Evolutionary conservation across 1,140 invertebrate species (phyloP).

Genomic region (Bombus pascuorum): DNA sequence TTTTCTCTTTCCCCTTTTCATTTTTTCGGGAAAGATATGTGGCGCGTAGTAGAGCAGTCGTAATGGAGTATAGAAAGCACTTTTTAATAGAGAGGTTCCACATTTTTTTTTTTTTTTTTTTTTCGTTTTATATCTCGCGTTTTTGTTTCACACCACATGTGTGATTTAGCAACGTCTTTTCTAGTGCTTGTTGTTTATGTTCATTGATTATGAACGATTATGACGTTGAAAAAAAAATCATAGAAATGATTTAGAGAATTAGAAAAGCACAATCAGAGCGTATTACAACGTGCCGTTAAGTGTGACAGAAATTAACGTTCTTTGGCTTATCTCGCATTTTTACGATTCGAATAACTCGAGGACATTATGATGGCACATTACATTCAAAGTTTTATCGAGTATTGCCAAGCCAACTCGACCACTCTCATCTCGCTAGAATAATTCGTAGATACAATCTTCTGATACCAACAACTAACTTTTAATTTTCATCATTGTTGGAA

Average conservation of each 20-base stretch:
- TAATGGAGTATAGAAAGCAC: background rate
- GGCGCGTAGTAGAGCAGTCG: background rate
- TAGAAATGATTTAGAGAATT: background rate
- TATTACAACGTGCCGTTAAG: background rate
- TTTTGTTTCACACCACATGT: background rate
- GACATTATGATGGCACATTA: background rate
- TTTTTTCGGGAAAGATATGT: background rate
- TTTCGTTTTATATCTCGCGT: background rate
- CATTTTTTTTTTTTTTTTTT: too few relatives aligned
- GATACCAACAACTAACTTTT: background rate
- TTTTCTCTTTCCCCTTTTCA: background rate
- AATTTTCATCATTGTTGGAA: background rate
- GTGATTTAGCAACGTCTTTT: background rate
- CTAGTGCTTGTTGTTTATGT: background rate
- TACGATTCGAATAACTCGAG: background rate
- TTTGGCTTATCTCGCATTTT: background rate
- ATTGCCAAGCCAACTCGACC: background rate
- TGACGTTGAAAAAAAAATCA: too few relatives aligned
- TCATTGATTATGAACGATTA: background rate
- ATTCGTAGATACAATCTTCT: background rate
- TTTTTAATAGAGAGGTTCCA: slow-evolving; percentile 1
- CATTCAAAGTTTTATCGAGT: slow-evolving; percentile 10
- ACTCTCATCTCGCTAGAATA: slow-evolving; percentile 1
- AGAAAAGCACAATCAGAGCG: background rate
- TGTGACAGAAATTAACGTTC: background rate